Percentiles rank a stretch among this genome's conserved stretches.
Evolutionary conservation across 2,113 vertebrate species (phyloP).

Genomic region (Chunga burmeisteri): DNA sequence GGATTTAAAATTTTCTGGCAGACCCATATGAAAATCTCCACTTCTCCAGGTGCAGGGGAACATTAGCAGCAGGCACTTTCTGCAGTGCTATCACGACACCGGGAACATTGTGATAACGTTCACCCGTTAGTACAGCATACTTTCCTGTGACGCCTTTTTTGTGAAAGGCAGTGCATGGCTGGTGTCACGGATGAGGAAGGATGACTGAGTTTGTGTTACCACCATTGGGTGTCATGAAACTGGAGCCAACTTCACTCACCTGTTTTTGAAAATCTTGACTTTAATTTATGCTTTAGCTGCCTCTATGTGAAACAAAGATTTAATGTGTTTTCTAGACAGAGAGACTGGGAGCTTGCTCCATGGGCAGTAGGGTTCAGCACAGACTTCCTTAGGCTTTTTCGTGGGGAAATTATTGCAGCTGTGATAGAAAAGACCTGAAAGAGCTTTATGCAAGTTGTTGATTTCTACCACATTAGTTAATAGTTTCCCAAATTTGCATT

Average conservation of each 20-base stretch:
- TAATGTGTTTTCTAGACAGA: not conserved
- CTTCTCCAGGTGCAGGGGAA: not conserved
- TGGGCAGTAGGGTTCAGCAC: not conserved
- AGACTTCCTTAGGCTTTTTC: not conserved
- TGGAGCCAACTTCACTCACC: not conserved
- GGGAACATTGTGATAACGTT: not conserved
- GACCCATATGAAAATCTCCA: not conserved
- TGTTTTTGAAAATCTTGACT: not conserved
- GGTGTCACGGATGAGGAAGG: not conserved
- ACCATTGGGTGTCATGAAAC: not conserved
- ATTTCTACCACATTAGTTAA: slow-evolving; percentile 56
- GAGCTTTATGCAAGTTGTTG: slow-evolving; percentile 27
- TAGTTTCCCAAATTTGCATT: slow-evolving; percentile 57
- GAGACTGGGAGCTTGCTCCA: not conserved
- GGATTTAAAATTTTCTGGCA: not conserved
- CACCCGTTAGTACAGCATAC: not conserved
- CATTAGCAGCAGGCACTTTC: not conserved
- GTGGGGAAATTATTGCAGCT: not conserved
- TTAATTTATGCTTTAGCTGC: not conserved
- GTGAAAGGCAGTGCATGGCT: not conserved
- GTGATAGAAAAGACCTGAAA: not conserved
- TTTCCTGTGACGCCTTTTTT: not conserved
- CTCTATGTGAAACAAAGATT: not conserved
- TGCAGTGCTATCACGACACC: not conserved
- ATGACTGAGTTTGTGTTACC: not conserved